These are phyloP conservation scores for Trichomalopsis sarcophagae DNA, from an alignment of 1,140 invertebrate species.

Conservation along the genomic window DNA sequence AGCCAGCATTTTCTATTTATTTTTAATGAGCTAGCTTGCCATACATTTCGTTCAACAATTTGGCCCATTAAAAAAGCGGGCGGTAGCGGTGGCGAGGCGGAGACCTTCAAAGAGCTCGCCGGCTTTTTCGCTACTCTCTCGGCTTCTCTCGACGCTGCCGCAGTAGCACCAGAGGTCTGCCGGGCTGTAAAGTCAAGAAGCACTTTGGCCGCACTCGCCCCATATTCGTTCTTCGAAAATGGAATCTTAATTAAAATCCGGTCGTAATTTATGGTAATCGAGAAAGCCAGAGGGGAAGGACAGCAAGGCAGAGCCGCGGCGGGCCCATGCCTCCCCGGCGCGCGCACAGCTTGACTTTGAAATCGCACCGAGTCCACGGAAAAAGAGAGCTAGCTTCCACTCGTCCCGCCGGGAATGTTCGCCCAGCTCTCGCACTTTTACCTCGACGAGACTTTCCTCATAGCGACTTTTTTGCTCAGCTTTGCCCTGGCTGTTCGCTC, in stretches of 20 bases:
- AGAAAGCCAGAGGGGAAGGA: slow-evolving; percentile 16
- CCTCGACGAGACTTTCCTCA: not conserved
- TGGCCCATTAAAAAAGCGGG: slow-evolving; percentile 2
- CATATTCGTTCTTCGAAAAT: slow-evolving; percentile 37
- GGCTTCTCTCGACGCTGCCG: not conserved
- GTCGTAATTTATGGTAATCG: slow-evolving; percentile 48
- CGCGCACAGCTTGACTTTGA: slow-evolving; percentile 12
- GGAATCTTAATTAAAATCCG: slow-evolving; percentile 51
- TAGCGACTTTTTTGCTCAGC: not conserved
- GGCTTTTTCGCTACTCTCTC: not conserved
- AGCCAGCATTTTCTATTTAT: not conserved
- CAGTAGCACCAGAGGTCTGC: not conserved
- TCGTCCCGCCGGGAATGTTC: not conserved
- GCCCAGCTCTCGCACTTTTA: slow-evolving; percentile 12
- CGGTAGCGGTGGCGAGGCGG: not conserved
- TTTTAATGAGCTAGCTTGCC: not conserved
- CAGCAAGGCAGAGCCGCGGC: not conserved
- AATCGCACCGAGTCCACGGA: not conserved
- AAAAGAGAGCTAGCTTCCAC: slow-evolving; percentile 4
- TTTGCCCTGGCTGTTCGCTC: not conserved
- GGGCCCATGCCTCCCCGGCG: not conserved
- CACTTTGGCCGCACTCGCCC: not conserved
- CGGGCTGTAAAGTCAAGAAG: slow-evolving; percentile 19
- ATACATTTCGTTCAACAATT: slow-evolving; percentile 12
- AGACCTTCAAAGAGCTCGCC: slow-evolving; percentile 22